phyloP scores from a whole-genome alignment of 2,888 invertebrate genomes.

The Lithodes maja region DNA sequence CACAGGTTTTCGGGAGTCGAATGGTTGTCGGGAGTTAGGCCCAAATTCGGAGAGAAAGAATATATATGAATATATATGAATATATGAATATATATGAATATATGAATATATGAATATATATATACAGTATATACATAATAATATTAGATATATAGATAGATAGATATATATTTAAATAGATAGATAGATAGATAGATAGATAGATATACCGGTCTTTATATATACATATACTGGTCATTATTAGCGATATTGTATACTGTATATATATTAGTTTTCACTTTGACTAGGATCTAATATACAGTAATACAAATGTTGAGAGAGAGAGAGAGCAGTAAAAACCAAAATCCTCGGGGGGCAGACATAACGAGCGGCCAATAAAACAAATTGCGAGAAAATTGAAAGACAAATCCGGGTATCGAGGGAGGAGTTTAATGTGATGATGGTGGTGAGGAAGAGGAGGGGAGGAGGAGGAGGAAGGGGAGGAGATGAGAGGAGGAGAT shows the following conservation, averaged over 20 bases:
- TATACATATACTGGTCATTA: too few species aligned
- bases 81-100: not conserved
- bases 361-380: too few species aligned
- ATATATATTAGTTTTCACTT: too few species aligned
- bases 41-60: not conserved
- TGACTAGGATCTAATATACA: too few species aligned
- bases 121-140: not conserved
- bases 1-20: constrained; percentile 1
- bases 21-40: not conserved
- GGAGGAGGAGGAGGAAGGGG: not conserved
- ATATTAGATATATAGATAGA: too few species aligned
- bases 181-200: too few species aligned
- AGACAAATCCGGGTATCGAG: not conserved
- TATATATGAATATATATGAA: not conserved
- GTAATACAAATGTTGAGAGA: too few species aligned
- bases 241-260: too few species aligned
- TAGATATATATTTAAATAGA: too few species aligned
- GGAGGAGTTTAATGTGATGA: not conserved
- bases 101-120: not conserved
- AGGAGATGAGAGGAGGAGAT: not conserved
- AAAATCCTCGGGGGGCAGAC: too few species aligned
- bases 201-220: too few species aligned
- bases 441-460: not conserved
- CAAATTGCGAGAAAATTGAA: not conserved
- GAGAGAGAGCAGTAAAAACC: too few species aligned